phyloP scores from a whole-genome alignment of 2,797 vertebrate species.

The Adelosebastes latens region DNA sequence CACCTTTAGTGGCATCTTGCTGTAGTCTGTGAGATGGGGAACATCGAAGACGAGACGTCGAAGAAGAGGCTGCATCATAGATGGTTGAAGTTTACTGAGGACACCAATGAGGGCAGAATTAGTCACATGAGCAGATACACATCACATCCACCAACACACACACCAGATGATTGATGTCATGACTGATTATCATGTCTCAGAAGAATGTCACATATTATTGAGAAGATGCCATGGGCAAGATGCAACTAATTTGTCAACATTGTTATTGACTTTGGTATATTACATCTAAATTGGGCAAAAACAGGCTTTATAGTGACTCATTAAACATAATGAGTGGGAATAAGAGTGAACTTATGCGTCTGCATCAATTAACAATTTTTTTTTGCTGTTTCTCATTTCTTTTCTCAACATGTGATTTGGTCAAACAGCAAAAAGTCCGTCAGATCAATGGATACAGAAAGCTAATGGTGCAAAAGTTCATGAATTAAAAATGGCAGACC shows the following conservation, averaged over 20 bases:
- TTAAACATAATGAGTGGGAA: slow-evolving; percentile 25
- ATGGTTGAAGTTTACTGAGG: slow-evolving; percentile 89
- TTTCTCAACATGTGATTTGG: not conserved
- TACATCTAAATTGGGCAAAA: slow-evolving; percentile 34
- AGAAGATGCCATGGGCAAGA: slow-evolving; percentile 27
- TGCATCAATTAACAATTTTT: not conserved
- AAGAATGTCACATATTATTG: slow-evolving; percentile 27
- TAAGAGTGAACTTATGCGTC: not conserved
- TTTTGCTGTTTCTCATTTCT: not conserved
- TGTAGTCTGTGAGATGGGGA: slow-evolving; percentile 87
- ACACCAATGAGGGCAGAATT: slow-evolving; percentile 14
- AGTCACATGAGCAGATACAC: slow-evolving; percentile 20
- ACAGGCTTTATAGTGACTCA: slow-evolving; percentile 15
- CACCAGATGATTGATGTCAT: slow-evolving; percentile 1
- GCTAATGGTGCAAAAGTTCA: not conserved
- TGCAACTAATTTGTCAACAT: slow-evolving; percentile 34
- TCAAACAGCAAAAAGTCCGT: not conserved
- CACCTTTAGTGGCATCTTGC: slow-evolving; percentile 93
- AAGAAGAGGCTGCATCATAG: slow-evolving; percentile 93
- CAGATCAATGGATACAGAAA: not conserved
- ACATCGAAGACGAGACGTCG: slow-evolving; percentile 91
- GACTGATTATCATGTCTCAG: slow-evolving; percentile 23
- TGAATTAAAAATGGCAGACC: not conserved
- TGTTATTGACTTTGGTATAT: slow-evolving; percentile 40
- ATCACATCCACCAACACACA: not conserved